These are phyloP conservation scores for Coluber constrictor DNA, from an alignment of 2,797 vertebrate species.

Conservation along the genomic window DNA sequence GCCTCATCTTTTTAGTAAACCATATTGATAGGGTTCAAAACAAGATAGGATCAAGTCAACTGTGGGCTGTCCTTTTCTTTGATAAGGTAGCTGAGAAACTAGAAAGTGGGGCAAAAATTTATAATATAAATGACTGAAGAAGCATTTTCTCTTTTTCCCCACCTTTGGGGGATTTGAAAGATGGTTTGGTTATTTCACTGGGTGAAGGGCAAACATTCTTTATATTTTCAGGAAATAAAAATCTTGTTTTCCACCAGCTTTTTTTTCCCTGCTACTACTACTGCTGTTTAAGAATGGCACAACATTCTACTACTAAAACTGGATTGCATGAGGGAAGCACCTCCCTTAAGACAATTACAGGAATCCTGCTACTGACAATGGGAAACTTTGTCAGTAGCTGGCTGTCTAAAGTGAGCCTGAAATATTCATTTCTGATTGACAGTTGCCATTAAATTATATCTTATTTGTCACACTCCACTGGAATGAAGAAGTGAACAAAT, in stretches of 20 bases:
- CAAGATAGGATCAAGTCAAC: neutral
- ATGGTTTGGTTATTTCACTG: neutral
- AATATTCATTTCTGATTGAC: neutral
- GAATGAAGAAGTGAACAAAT: neutral
- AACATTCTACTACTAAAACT: neutral
- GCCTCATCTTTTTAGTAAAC: neutral
- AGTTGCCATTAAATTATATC: neutral
- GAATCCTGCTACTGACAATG: neutral
- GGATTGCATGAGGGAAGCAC: neutral
- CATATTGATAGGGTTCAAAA: neutral
- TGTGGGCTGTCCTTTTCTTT: neutral
- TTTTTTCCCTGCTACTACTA: neutral
- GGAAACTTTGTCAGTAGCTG: neutral
- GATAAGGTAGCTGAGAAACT: neutral
- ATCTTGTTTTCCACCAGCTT: neutral
- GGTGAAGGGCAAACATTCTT: neutral
- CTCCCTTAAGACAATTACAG: neutral
- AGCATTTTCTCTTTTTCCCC: neutral
- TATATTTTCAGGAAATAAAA: neutral
- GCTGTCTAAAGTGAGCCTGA: neutral
- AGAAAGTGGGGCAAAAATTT: neutral
- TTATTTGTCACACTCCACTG: neutral
- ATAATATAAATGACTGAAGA: neutral
- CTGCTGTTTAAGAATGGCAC: neutral
- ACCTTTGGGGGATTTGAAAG: neutral